A percentile compares a stretch with the other conserved stretches of the same genome.
Conservation (phyloP, 2,113 vertebrate species). For the Dunckerocampus dactyliophorus region DNA sequence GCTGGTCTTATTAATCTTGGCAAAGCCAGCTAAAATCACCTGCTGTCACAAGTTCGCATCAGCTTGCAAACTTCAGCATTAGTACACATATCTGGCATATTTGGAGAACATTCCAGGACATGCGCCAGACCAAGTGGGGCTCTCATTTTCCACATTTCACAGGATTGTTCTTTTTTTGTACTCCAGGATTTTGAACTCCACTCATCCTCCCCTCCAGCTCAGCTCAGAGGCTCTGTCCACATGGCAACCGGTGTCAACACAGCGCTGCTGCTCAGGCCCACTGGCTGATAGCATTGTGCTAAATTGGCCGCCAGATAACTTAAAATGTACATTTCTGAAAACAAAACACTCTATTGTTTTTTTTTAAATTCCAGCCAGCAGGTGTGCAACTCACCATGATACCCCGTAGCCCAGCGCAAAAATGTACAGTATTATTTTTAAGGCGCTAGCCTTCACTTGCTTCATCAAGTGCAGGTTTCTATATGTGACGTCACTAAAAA, state of each 20-base stretch:
- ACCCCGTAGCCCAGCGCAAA: no score
- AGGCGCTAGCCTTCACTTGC: no score
- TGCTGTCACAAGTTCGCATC: slow-evolving; percentile 62
- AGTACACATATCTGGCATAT: slow-evolving; percentile 58
- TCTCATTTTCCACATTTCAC: slow-evolving; percentile 52
- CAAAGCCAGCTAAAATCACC: slow-evolving; percentile 58
- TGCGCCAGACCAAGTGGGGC: slow-evolving; percentile 58
- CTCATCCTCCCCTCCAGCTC: slow-evolving; percentile 1
- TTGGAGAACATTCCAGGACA: slow-evolving; percentile 62
- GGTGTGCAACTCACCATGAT: no score
- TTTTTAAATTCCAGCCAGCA: no score
- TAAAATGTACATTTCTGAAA: not conserved
- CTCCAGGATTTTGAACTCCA: not conserved
- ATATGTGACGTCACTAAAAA: slow-evolving; percentile 57
- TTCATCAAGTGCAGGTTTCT: no score
- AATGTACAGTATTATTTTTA: no score
- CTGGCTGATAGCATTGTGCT: not conserved
- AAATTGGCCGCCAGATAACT: not conserved
- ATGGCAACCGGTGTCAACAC: slow-evolving; percentile 2
- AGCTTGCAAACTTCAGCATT: slow-evolving; percentile 27
- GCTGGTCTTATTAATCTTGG: slow-evolving; percentile 60
- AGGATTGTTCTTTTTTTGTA: slow-evolving; percentile 47
- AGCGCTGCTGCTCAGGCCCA: not conserved
- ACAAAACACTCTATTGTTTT: no score
- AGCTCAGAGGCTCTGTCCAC: slow-evolving; percentile 9